Base-by-base conservation (phyloP, 2,797 vertebrate species). In the Tangara arthus region DNA sequence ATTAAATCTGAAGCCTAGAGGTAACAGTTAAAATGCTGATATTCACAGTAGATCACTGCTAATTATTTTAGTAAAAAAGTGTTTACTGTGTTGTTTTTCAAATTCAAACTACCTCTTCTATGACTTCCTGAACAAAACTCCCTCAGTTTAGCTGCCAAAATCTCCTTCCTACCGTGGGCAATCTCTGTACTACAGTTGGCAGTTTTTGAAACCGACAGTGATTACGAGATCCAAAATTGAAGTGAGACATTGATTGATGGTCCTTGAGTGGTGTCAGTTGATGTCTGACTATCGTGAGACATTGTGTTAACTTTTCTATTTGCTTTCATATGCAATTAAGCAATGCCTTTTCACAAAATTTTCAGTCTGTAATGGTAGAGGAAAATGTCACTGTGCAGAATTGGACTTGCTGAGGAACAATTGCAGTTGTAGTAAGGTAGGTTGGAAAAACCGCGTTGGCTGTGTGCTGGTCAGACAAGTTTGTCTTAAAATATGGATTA, bases 1-100 rank as follows among this genome's bases (percentile, higher is more conserved):
- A 81, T 89, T 79, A 89, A 90, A 95, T 91, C 44, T 83, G 69
- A 92, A 91, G 65, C 46, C 72, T 65, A 87, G 89, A 80, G 42
- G 32, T 89, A 81, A 55, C 63, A 59, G 61, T 77, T 84, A 69
- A 88, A 86, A 63, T 63, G 39, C 26, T 78, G 85, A 53, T 88
- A 64, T 44, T 93, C 2, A 1, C 42, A 60, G 57, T 69, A 90
- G 83, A 78, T 63, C 69, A 55, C 39, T 61, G 53, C 35, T 85
- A 83, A 75, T 78, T 66, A 49, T 81, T 92, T 78, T 72, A 84
- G 63, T 85, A 69, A 75, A 73, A 84, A 90, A 16, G 30, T 66
- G 28, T 63, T 63, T 83, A 75, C 39, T 75, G 15, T 72, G n/a
- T 56, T 90, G 34, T 56, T 63, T 83, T 90, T 90, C 80, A 56